Percentiles rank a stretch among this genome's conserved stretches.
phyloP scores from a whole-genome alignment of 2,113 vertebrate species.

The Hoplias malabaricus region DNA sequence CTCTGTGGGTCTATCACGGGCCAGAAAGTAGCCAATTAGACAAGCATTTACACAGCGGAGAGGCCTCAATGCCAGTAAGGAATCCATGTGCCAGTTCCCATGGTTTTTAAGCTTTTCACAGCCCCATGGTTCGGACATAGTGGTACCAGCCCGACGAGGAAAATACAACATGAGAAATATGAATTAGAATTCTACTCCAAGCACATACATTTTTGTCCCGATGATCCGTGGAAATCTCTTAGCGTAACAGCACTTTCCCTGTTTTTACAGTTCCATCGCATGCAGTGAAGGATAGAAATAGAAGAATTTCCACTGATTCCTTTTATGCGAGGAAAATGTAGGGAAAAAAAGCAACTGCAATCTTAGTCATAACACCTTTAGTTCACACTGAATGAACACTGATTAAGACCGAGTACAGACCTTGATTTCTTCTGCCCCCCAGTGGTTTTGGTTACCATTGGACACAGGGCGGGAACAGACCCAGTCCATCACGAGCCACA shows the following conservation, averaged over 20 bases:
- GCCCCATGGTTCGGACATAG: slow-evolving; percentile 1
- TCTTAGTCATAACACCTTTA: not conserved
- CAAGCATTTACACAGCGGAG: not conserved
- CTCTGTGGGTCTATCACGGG: not conserved
- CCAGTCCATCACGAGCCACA: too few species aligned
- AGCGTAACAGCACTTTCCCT: not conserved
- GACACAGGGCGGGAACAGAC: too few species aligned
- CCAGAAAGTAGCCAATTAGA: not conserved
- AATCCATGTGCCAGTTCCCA: not conserved
- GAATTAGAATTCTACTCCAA: not conserved
- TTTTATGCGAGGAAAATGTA: not conserved
- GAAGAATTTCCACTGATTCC: slow-evolving; percentile 1
- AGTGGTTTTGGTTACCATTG: too few species aligned
- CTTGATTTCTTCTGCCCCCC: too few species aligned
- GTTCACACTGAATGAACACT: not conserved
- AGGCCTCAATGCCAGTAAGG: not conserved
- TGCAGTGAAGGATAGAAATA: not conserved
- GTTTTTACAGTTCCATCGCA: not conserved
- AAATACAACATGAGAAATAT: not conserved
- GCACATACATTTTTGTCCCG: not conserved
- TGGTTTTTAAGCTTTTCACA: not conserved
- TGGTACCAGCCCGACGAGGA: slow-evolving; percentile 7
- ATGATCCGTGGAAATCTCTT: too few species aligned
- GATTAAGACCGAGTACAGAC: too few species aligned
- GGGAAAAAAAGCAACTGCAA: not conserved